A percentile compares a stretch with the other conserved stretches of the same genome.
phyloP scores from a whole-genome alignment of 92 coral and sea anemone genomes.

The Metridium senile region DNA sequence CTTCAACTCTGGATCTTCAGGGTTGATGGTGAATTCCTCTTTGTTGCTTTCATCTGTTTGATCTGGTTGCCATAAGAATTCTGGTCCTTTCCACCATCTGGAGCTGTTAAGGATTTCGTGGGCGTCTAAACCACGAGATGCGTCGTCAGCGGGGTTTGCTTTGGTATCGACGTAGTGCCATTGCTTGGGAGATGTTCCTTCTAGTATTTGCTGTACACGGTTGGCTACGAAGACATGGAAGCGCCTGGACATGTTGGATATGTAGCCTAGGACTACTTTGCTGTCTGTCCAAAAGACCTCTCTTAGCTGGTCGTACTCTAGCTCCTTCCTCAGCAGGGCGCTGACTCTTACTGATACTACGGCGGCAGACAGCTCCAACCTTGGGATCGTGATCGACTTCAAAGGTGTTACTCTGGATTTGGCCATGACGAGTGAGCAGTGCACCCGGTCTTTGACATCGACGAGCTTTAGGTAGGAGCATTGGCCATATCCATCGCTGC shows the following conservation, averaged over 20 bases:
- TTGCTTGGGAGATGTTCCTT: slow-evolving; percentile 23
- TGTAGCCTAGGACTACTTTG: slow-evolving; percentile 41
- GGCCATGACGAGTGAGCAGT: background rate
- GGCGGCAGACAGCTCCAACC: background rate
- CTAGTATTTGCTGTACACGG: slow-evolving; percentile 43
- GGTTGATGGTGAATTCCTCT: background rate
- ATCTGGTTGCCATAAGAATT: slow-evolving; percentile 36
- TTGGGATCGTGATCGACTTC: background rate
- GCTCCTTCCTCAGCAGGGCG: background rate
- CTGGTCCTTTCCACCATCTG: slow-evolving; percentile 40
- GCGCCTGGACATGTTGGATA: slow-evolving; percentile 25
- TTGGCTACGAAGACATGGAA: slow-evolving; percentile 48
- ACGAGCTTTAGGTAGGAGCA: background rate
- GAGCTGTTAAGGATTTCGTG: slow-evolving; percentile 12
- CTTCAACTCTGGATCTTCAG: background rate
- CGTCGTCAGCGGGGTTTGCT: slow-evolving; percentile 43
- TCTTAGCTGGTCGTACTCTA: background rate
- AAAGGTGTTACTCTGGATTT: background rate
- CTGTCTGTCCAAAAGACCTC: slow-evolving; percentile 18
- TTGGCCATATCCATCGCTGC: background rate
- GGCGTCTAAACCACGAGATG: slow-evolving; percentile 32
- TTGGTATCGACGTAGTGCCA: slow-evolving; percentile 45
- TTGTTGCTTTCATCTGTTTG: background rate
- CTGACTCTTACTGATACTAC: background rate
- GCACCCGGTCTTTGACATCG: background rate